Evolutionary conservation across 2,888 invertebrate species (phyloP), one percentile per base, ranked within the genome.

Genomic region (Cactoblastis cactorum): DNA sequence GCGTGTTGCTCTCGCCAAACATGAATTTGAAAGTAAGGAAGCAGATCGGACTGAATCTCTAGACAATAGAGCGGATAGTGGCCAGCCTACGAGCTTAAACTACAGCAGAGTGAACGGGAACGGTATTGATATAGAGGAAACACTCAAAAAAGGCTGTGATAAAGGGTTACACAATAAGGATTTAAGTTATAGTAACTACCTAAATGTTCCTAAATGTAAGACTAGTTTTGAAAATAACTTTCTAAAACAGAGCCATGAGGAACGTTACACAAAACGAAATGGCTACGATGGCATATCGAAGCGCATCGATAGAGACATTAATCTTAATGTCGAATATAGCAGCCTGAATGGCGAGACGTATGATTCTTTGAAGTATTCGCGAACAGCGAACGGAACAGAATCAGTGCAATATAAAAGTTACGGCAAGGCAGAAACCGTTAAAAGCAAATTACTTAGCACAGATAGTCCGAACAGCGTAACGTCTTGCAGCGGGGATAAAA

Each of bases 201-300:
- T 84, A 70, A 86, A 86, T 82, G 89, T 89, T 88, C 88, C 89
- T 87, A 89, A 87, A 81, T 83, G 82, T 80, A 89, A 88, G 74
- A 82, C 75, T 81, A 88, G 84, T 79, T 88, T 88, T 69, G 89
- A 89, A 77, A 88, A 80, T 70, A 88, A 77, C 68, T 89, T 89
- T 71, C 81, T 89, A 55, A 88, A 87, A 71, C 88, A 86, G 64
- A 86, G 71, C 67, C 79, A 80, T 54, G 87, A 88, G 64, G 88
- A 87, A 62, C 84, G 85, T 64, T 81, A 82, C 62, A 79, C 59
- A 61, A 89, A 88, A 80, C 83, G 87, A 78, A 88, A 82, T 64
- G 86, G 80, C 54, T 82, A 79, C 71, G 89, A 87, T 62, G 67
- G 67, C 57, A 58, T 80, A 58, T 62, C 76, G 48, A 87, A 86